phyloP scores from a whole-genome alignment of 1,140 invertebrate species.

The Phymastichus coffea region DNA sequence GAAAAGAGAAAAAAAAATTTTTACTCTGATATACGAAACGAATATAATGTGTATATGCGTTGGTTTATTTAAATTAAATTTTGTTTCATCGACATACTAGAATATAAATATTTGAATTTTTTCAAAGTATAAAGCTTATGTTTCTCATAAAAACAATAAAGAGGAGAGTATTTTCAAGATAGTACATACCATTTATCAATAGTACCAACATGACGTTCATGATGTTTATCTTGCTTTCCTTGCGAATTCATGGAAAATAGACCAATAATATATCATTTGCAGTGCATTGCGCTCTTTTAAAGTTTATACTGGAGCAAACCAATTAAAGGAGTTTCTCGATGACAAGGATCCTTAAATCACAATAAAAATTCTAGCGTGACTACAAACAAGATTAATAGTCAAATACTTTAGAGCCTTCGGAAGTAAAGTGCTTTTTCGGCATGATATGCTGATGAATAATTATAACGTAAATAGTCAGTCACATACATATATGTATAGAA shows the following conservation, averaged over 20 bases:
- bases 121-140: background rate
- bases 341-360: background rate
- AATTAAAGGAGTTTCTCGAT: background rate
- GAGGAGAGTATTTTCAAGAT: background rate
- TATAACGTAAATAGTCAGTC: background rate
- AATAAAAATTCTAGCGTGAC: background rate
- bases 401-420: background rate
- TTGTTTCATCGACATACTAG: background rate
- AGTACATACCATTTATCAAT: background rate
- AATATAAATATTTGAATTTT: background rate
- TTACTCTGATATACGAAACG: background rate
- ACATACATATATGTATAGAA: background rate
- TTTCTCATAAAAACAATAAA: background rate
- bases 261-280: slow-evolving; percentile 1
- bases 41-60: background rate
- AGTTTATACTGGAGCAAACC: background rate
- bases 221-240: background rate
- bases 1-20: slow-evolving; percentile 11
- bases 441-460: background rate
- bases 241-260: background rate
- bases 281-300: background rate
- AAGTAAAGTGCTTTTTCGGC: background rate
- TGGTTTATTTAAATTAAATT: slow-evolving; percentile 9
- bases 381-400: background rate
- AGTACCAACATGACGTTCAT: background rate